Conservation (phyloP, 2,888 invertebrate genomes). For the Drosophila stalkeri region DNA sequence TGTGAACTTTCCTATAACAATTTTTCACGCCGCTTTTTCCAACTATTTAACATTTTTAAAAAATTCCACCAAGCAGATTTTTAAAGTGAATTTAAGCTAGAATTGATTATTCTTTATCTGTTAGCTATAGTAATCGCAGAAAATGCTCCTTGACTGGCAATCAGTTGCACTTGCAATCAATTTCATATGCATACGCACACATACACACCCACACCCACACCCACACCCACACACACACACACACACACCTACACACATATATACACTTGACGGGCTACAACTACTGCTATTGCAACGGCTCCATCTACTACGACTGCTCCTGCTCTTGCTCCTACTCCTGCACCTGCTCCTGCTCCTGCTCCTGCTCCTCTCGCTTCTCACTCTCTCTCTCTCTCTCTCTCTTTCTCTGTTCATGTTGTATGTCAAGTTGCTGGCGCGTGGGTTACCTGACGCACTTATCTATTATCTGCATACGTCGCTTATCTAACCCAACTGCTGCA, state of each 20-base stretch:
- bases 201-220: too few species aligned
- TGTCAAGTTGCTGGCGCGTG: slow-evolving; percentile 31
- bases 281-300: not conserved
- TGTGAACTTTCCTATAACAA: not conserved
- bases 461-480: slow-evolving; percentile 56
- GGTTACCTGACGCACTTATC: slow-evolving; percentile 39
- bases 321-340: not conserved
- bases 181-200: slow-evolving; percentile 36
- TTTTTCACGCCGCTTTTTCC: not conserved
- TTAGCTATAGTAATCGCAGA: slow-evolving; percentile 9
- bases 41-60: not conserved
- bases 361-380: not conserved
- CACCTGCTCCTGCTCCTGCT: not conserved
- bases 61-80: not conserved
- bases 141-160: slow-evolving; percentile 18
- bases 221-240: too few species aligned
- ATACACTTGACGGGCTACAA: slow-evolving; percentile 17
- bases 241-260: not conserved
- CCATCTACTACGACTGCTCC: not conserved
- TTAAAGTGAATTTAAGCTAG: not conserved
- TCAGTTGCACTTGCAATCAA: slow-evolving; percentile 47
- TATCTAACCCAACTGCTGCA: slow-evolving; percentile 43
- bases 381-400: too few species aligned
- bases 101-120: slow-evolving; percentile 1
- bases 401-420: not conserved